These are phyloP conservation scores for Watsonalla cultraria DNA, from an alignment of 2,888 invertebrate genomes.

Conservation along the genomic window DNA sequence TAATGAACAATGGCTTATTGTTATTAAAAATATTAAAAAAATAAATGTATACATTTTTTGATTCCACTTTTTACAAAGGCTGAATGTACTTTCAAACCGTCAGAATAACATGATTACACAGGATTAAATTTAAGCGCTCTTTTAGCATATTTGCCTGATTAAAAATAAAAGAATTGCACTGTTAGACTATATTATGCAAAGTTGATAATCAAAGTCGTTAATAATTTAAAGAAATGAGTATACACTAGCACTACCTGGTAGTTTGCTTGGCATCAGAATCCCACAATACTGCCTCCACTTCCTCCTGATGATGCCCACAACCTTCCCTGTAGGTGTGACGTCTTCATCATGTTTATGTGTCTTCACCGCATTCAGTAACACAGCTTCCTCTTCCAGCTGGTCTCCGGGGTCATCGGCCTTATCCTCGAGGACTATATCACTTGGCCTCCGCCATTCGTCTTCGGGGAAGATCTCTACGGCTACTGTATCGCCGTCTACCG, in stretches of 20 bases:
- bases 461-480: slow-evolving; percentile 94
- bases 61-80: too few relatives aligned
- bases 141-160: too few relatives aligned
- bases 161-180: too few relatives aligned
- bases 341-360: slow-evolving; percentile 52
- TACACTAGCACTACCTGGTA: slow-evolving; percentile 72
- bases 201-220: too few relatives aligned
- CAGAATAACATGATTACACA: too few relatives aligned
- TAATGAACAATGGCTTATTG: too few relatives aligned
- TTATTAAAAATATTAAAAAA: too few relatives aligned
- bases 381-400: slow-evolving; percentile 80
- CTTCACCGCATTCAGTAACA: slow-evolving; percentile 48
- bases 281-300: slow-evolving; percentile 99
- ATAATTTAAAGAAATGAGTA: too few relatives aligned
- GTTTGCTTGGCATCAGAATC: slow-evolving; percentile 88
- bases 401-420: slow-evolving; percentile 86
- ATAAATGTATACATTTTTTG: too few relatives aligned
- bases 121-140: too few relatives aligned
- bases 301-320: slow-evolving; percentile 95
- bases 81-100: too few relatives aligned
- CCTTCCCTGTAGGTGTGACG: slow-evolving; percentile 66
- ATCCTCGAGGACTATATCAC: slow-evolving; percentile 89
- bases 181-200: too few relatives aligned
- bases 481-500: slow-evolving; percentile 96
- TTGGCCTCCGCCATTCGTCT: slow-evolving; percentile 93